phyloP scores from a whole-genome alignment of 2,797 vertebrate genomes.

The Galagoides demidoff region DNA sequence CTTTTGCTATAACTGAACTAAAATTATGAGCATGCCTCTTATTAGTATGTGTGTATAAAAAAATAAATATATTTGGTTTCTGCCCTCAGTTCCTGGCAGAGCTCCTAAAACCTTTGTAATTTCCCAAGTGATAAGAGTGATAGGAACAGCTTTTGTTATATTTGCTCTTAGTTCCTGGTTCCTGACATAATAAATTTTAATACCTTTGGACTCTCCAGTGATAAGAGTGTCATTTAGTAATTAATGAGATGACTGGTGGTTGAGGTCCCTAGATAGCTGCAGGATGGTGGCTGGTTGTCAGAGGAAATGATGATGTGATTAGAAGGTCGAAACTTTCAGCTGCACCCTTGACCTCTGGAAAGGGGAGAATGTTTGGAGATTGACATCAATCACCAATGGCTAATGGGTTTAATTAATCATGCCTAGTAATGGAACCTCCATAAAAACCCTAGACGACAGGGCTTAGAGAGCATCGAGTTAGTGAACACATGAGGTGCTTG shows the following conservation, averaged over 20 bases:
- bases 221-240: background rate
- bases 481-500: accelerated
- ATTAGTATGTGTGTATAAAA: background rate
- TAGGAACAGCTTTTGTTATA: background rate
- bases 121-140: background rate
- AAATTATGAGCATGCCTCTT: background rate
- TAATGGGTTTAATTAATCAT: background rate
- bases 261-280: background rate
- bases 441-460: background rate
- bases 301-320: background rate
- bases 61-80: background rate
- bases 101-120: background rate
- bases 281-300: background rate
- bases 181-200: background rate
- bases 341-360: background rate
- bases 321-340: background rate
- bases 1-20: background rate
- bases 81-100: background rate
- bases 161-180: background rate
- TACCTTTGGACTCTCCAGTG: background rate
- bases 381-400: background rate
- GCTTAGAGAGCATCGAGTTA: background rate
- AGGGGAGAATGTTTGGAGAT: background rate
- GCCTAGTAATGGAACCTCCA: background rate
- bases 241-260: background rate